These are phyloP conservation scores for Lethocerus indicus DNA, from an alignment of 1,140 invertebrate genomes.

Conservation along the genomic window DNA sequence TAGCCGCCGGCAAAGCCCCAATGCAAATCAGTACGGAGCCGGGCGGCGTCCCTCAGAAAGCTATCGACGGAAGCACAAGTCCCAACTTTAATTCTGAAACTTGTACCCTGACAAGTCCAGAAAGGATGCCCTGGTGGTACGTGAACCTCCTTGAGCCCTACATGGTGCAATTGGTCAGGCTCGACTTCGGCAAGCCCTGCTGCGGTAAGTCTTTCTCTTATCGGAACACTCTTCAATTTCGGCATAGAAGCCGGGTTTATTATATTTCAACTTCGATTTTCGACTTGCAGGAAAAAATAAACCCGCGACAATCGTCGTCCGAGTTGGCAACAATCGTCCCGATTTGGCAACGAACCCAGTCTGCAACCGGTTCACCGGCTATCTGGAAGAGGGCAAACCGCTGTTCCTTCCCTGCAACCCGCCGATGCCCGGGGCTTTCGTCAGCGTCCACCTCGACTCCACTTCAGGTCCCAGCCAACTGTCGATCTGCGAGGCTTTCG, in stretches of 20 bases:
- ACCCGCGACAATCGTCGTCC: slow-evolving; percentile 71
- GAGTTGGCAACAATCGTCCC: slow-evolving; percentile 87
- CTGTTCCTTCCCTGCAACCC: slow-evolving; percentile 85
- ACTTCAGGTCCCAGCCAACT: slow-evolving; percentile 45
- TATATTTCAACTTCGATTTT: background rate
- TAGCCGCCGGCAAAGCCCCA: slow-evolving; percentile 85
- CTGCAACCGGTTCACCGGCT: slow-evolving; percentile 76
- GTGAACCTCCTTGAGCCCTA: slow-evolving; percentile 88
- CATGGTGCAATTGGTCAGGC: slow-evolving; percentile 80
- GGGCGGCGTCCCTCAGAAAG: slow-evolving; percentile 73
- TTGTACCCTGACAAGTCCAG: slow-evolving; percentile 69
- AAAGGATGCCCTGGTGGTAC: slow-evolving; percentile 84
- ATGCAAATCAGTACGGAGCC: slow-evolving; percentile 80
- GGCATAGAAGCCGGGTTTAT: background rate
- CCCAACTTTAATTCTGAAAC: slow-evolving; percentile 65
- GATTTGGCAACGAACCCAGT: slow-evolving; percentile 84
- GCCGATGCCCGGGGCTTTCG: slow-evolving; percentile 87
- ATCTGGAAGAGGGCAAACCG: slow-evolving; percentile 75
- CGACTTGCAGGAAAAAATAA: slow-evolving; percentile 34
- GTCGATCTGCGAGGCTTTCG: slow-evolving; percentile 89
- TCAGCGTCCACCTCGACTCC: slow-evolving; percentile 73
- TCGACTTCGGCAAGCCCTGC: slow-evolving; percentile 84
- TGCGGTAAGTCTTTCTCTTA: slow-evolving; percentile 50
- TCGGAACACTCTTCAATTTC: background rate
- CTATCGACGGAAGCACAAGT: slow-evolving; percentile 78